These are phyloP conservation scores for Meriones unguiculatus DNA, from an alignment of 2,113 vertebrate species.

Conservation along the genomic window DNA sequence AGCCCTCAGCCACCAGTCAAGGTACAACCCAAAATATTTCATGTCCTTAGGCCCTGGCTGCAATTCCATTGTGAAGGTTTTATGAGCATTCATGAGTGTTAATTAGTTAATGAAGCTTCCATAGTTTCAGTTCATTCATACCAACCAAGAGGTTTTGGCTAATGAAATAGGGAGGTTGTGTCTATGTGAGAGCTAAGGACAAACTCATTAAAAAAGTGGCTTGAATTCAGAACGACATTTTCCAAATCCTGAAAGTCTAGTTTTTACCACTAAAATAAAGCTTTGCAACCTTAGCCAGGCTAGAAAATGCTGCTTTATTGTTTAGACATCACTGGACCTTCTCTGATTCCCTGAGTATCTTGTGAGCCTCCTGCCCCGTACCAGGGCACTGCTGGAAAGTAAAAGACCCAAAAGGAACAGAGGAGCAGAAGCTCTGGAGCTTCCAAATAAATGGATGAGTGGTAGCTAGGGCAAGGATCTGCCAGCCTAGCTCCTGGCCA, in stretches of 20 bases:
- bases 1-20: constrained; percentile 32
- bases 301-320: not conserved
- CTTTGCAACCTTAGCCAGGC: not conserved
- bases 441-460: no score
- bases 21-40: constrained; percentile 46
- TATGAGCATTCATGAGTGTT: constrained; percentile 64
- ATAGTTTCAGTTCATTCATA: constrained; percentile 48
- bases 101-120: constrained; percentile 68
- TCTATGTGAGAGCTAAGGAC: not conserved
- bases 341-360: not conserved
- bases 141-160: constrained; percentile 36
- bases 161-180: constrained; percentile 31
- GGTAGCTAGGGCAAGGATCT: not conserved
- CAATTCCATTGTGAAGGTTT: constrained; percentile 53
- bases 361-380: not conserved
- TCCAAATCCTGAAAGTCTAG: not conserved
- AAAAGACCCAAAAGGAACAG: not conserved
- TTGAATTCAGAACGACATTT: not conserved
- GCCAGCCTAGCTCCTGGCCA: not conserved
- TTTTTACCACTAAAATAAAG: not conserved
- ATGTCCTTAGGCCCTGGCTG: not conserved
- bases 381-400: not conserved
- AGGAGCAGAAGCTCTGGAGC: not conserved
- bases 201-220: not conserved
- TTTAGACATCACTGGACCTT: not conserved